Base-by-base conservation (phyloP, 2,113 vertebrate genomes). In the Labeo catla region DNA sequence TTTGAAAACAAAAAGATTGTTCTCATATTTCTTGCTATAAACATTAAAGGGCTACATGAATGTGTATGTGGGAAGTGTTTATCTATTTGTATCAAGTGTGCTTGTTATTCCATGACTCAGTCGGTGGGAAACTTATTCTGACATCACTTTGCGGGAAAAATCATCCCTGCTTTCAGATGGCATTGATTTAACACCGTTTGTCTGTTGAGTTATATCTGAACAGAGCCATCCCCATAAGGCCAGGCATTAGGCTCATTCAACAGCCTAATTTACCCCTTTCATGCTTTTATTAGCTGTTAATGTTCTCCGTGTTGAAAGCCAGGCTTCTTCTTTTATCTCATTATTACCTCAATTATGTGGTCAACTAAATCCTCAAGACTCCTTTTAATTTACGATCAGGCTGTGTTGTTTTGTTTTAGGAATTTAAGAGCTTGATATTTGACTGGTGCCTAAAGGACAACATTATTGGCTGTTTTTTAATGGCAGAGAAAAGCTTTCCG, bases 281-380 rank as follows among this genome's bases (percentile, higher is more conserved):
- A 91, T 90, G 92, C 85, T 90, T 94, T 93, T 92, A 94, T 94
- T 93, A 93, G 91, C 91, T 92, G 92, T 89, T 95, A 93, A 94
- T 91, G 88, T 84, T 63, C 93, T 93, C 91, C 89, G 91, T 83
- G 76, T 91, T 90, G 76, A 57, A 83, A 90, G 88, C 90, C 87
- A 86, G 85, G 23, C 66, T 89, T 90, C 63, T 79, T 83, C 88
- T 92, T 93, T 93, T 86, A 92, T 91, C 86, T 90, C 85, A 59
- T 84, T 91, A 91, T 73, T 90, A 87, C 83, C 84, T 54, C 86
- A 86, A 83, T 93, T 87, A 90, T 89, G 88, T 74, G 89, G 88
- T 89, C 59, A 87, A 82, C 86, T 88, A 86, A 85, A 86, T 79
- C 66, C 84, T 74, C 86, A 82, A 61, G 76, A 80, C 85, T 88